These are phyloP conservation scores for Brienomyrus brachyistius DNA, from an alignment of 2,113 vertebrate species.

Conservation along the genomic window DNA sequence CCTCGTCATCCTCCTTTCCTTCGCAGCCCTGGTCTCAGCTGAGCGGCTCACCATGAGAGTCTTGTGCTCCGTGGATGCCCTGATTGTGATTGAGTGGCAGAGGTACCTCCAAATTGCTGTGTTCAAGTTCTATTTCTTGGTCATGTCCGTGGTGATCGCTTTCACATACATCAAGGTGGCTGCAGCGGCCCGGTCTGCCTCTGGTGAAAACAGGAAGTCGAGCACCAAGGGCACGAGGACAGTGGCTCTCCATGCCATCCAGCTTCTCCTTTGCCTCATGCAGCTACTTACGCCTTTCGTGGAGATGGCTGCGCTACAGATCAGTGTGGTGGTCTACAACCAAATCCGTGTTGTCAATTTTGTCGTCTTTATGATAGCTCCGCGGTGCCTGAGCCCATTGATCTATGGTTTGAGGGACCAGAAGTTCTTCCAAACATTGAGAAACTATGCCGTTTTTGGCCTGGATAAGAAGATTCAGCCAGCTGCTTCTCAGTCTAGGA, in stretches of 20 bases:
- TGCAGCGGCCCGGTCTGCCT: no score
- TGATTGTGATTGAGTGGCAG: no score
- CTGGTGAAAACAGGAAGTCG: constrained; percentile 14
- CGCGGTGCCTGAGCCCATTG: constrained; percentile 33
- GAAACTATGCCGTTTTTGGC: constrained; percentile 25
- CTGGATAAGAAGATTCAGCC: not conserved
- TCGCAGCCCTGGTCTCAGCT: no score
- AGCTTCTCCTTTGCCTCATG: constrained; percentile 33
- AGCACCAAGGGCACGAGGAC: constrained; percentile 34
- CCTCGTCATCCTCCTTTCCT: no score
- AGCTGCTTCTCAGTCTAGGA: not conserved
- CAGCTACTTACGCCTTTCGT: constrained; percentile 15
- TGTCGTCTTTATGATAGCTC: constrained; percentile 29
- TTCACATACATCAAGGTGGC: no score
- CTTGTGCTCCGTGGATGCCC: no score
- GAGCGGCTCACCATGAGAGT: no score
- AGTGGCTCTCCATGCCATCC: constrained; percentile 37
- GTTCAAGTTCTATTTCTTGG: no score
- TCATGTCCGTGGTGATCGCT: no score
- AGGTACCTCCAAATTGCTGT: no score
- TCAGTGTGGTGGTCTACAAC: not conserved
- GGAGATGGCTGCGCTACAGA: constrained; percentile 9
- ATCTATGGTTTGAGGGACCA: constrained; percentile 36
- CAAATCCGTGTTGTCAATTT: constrained; percentile 30
- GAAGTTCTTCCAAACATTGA: constrained; percentile 29